A percentile compares a stretch with the other conserved stretches of the same genome.
Evolutionary conservation across 2,888 invertebrate genomes (phyloP).

Genomic region (Halictus ligatus): DNA sequence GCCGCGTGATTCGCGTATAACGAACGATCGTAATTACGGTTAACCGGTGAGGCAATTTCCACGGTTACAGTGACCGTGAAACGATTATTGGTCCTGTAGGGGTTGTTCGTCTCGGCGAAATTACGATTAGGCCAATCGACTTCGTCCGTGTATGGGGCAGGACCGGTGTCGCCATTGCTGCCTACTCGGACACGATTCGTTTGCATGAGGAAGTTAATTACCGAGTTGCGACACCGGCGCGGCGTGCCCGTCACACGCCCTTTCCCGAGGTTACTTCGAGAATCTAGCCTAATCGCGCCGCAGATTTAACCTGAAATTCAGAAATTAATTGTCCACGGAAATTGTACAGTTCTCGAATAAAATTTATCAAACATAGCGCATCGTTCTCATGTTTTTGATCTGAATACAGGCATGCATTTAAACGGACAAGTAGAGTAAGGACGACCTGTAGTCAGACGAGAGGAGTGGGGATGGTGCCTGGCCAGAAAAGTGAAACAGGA

Average conservation of each 20-base stretch:
- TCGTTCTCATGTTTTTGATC: too few relatives aligned
- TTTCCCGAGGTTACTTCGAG: neutral
- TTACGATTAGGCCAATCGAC: conserved; percentile 72
- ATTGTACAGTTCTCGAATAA: neutral
- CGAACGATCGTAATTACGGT: conserved; percentile 69
- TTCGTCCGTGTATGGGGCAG: conserved; percentile 52
- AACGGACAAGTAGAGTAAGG: too few relatives aligned
- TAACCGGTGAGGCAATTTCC: conserved; percentile 68
- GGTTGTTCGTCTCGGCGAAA: conserved; percentile 66
- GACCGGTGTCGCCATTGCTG: conserved; percentile 14
- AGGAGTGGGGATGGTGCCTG: too few relatives aligned
- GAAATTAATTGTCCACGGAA: neutral
- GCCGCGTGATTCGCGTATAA: conserved; percentile 55
- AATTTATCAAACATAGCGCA: neutral
- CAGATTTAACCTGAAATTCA: neutral
- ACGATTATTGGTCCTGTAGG: conserved; percentile 71
- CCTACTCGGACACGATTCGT: conserved; percentile 51
- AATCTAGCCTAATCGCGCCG: neutral
- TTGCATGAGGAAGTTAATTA: conserved; percentile 64
- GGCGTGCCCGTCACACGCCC: conserved; percentile 27
- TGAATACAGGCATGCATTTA: too few relatives aligned
- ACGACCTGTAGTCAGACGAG: too few relatives aligned
- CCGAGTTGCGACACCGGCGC: conserved; percentile 43
- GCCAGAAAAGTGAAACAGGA: too few relatives aligned
- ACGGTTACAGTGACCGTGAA: conserved; percentile 72